A percentile compares a stretch with the other conserved stretches of the same genome.
phyloP scores from a whole-genome alignment of 2,113 vertebrate genomes.

The Numida meleagris region DNA sequence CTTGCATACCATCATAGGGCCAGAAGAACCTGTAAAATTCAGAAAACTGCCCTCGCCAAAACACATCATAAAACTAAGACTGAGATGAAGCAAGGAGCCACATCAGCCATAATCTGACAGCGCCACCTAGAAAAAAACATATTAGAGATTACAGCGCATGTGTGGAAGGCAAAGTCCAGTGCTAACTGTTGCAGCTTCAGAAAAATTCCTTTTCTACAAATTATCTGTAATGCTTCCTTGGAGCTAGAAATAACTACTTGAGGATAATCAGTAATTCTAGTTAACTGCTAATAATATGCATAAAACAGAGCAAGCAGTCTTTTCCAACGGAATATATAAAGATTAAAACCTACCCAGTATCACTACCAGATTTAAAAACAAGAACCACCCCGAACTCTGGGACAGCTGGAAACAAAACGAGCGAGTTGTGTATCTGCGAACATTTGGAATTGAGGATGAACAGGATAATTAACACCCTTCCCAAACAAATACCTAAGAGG shows the following conservation, averaged over 20 bases:
- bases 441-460: neutral
- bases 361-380: neutral
- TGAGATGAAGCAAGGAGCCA: conserved; percentile 92
- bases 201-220: conserved; percentile 52
- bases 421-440: neutral
- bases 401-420: conserved; percentile 35
- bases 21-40: conserved; percentile 97
- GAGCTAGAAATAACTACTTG: conserved; percentile 1
- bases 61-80: conserved; percentile 97
- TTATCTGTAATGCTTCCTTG: conserved; percentile 29
- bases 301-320: neutral
- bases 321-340: neutral
- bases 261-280: conserved; percentile 2
- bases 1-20: conserved; percentile 97
- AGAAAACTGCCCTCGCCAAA: conserved; percentile 94
- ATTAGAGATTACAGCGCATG: conserved; percentile 99
- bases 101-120: conserved; percentile 95
- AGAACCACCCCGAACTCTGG: conserved; percentile 49
- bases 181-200: conserved; percentile 78
- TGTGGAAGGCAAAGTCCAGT: conserved; percentile 92
- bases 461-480: conserved; percentile 50
- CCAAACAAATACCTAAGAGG: neutral
- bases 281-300: conserved; percentile 4
- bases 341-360: conserved; percentile 26
- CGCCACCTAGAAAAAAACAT: conserved; percentile 98